Evolutionary conservation across 2,113 vertebrate species (phyloP).

Genomic region (Ochotona curzoniae): DNA sequence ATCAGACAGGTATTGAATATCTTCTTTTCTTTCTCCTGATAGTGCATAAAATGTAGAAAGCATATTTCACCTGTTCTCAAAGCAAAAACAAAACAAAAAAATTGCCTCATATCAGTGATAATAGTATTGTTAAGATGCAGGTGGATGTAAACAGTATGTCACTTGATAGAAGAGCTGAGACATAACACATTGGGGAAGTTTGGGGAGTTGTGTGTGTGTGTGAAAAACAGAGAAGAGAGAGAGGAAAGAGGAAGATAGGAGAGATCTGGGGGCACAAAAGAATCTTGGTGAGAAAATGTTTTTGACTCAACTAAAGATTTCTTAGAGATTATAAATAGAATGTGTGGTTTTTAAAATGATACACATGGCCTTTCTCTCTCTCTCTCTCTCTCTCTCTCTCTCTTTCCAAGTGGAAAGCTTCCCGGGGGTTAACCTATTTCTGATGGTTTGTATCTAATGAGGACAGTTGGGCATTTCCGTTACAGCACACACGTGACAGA

Average conservation of each 20-base stretch:
- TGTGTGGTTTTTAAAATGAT: not conserved
- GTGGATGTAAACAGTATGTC: not conserved
- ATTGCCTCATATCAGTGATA: not conserved
- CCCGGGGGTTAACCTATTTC: not conserved
- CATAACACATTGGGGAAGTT: not conserved
- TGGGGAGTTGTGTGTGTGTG: not conserved
- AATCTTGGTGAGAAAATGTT: not conserved
- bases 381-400: too few species aligned
- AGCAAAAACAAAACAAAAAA: not conserved
- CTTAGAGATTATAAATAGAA: not conserved
- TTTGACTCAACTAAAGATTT: not conserved
- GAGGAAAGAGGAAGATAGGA: too few species aligned
- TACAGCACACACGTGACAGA: conserved; percentile 37
- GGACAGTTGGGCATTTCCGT: not conserved
- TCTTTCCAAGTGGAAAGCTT: not conserved
- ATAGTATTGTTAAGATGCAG: not conserved
- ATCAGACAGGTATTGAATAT: not conserved
- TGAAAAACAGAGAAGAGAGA: too few species aligned
- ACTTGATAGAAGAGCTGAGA: not conserved
- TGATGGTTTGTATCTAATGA: not conserved
- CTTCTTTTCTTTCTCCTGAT: not conserved
- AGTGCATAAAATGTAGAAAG: conserved; percentile 21
- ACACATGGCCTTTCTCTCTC: not conserved
- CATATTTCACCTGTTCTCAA: not conserved
- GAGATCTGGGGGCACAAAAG: not conserved